phyloP scores from a whole-genome alignment of 1,140 invertebrate species.

The Drosophila sulfurigaster region DNA sequence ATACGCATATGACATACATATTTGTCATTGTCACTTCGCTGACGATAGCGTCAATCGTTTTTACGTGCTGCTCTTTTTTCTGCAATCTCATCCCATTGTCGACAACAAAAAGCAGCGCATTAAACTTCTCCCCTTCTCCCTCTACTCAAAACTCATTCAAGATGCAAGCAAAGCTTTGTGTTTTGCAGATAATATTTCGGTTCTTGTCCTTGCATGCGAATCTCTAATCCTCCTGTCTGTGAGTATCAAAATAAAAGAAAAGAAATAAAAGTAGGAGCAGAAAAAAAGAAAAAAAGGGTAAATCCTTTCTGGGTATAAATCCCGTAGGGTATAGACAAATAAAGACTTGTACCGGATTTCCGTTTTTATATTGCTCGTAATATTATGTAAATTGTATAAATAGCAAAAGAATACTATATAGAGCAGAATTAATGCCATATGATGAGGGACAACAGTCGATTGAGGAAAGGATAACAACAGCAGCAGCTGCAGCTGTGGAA shows the following conservation, averaged over 20 bases:
- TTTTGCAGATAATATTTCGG: neutral
- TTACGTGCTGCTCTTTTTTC: neutral
- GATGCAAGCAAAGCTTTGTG: slow-evolving; percentile 1
- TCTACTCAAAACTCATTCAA: neutral
- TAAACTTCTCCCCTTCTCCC: neutral
- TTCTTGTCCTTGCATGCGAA: neutral
- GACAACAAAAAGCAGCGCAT: neutral
- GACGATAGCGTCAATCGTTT: neutral
- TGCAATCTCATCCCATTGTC: neutral
- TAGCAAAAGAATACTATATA: neutral
- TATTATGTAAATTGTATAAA: slow-evolving; percentile 8
- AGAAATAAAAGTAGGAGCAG: neutral
- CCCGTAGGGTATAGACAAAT: slow-evolving; percentile 1
- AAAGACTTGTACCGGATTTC: slow-evolving; percentile 1
- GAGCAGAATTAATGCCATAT: slow-evolving; percentile 6
- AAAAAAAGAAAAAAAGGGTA: neutral
- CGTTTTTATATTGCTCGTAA: neutral
- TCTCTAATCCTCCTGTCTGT: slow-evolving; percentile 3
- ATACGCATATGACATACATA: neutral
- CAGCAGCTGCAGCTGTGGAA: neutral
- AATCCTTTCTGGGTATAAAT: neutral
- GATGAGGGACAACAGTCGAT: neutral
- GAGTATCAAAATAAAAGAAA: neutral
- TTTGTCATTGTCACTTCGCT: neutral
- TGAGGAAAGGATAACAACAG: neutral